Evolutionary conservation across 2,888 invertebrate genomes (phyloP), one percentile per base, ranked within the genome.

Genomic region (Vannuccia rotundouncinata): DNA sequence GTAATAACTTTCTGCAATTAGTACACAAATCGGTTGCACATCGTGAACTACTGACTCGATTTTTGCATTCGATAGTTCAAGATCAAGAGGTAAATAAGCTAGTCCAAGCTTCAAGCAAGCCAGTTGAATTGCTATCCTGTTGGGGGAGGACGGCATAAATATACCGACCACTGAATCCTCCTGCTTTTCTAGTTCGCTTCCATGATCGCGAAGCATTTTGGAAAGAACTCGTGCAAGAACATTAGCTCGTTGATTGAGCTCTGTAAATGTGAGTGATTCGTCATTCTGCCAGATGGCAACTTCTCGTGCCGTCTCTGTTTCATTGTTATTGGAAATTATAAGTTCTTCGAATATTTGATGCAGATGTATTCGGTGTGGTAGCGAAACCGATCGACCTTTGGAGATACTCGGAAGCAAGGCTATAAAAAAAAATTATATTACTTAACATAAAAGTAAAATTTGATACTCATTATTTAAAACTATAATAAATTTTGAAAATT

Each of bases 61-160:
- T 30, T 85, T 81, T 31, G 84, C 84, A 30, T 82, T 81, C 28
- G 85, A 85, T 2, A 83, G 81, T 59, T 84, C 84, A 5, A 84
- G 77, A 1, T 85, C 85, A 0, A 85, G 74, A 13, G 85, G 85
- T 2, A 85, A 77, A 77, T 85, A 85, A 1, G 84, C 83, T 29
- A 82, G 80, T 2, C 83, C 81, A 10, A 82, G 27, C 79, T 82
- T 83, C 17, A 83, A 31, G 25, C 83, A 60, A 0, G 85, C 83
- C 30, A 85, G 77, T 27, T 77, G 29, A 45, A 73, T 45, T 10
- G 74, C 31, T 27, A 81, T 28, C 1, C 80, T 59, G 25, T 81
- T 74, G 5, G 74, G 75, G 27, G 59, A 28, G n/a, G 79, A 59
- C 10, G 79, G 79, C 79, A 80, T 80, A 29, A 78, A 29, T 1